A percentile compares a stretch with the other conserved stretches of the same genome.
Evolutionary conservation across 2,113 vertebrate species (phyloP).

Genomic region (Poeciliopsis retropinna): DNA sequence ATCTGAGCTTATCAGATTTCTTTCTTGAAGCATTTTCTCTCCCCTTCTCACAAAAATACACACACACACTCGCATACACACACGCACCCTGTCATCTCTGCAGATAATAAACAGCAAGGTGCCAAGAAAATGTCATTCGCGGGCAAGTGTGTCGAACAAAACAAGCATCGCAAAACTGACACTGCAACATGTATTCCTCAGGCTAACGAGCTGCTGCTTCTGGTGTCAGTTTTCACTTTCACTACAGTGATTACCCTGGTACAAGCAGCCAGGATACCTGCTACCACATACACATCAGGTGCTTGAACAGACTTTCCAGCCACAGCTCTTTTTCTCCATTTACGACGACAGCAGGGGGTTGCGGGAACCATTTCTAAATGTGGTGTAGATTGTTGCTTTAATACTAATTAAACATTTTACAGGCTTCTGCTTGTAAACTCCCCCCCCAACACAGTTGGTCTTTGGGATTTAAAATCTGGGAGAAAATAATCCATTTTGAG

Average conservation of each 20-base stretch:
- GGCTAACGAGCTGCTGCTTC: constrained; percentile 59
- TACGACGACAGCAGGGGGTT: constrained; percentile 74
- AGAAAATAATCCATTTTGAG: background rate
- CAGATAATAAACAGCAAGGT: constrained; percentile 46
- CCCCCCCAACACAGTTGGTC: background rate
- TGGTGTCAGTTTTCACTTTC: constrained; percentile 47
- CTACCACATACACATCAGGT: constrained; percentile 1
- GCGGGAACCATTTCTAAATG: constrained; percentile 25
- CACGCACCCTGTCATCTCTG: constrained; percentile 19
- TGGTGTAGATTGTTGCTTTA: constrained; percentile 14
- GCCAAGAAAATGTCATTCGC: constrained; percentile 33
- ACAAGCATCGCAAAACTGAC: constrained; percentile 39
- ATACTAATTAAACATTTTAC: constrained; percentile 22
- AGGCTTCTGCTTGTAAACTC: constrained; percentile 7
- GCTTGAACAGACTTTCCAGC: background rate
- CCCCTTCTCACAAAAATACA: background rate
- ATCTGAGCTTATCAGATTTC: constrained; percentile 8
- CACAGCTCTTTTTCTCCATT: constrained; percentile 38
- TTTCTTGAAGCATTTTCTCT: constrained; percentile 15
- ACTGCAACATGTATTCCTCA: constrained; percentile 17
- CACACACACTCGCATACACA: too few species aligned
- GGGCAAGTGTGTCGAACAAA: constrained; percentile 29
- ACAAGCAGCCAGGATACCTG: constrained; percentile 30
- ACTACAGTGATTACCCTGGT: constrained; percentile 37
- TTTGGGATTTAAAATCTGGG: background rate